phyloP scores from a whole-genome alignment of 92 coral and sea anemone genomes.

The Pocillopora meandrina region DNA sequence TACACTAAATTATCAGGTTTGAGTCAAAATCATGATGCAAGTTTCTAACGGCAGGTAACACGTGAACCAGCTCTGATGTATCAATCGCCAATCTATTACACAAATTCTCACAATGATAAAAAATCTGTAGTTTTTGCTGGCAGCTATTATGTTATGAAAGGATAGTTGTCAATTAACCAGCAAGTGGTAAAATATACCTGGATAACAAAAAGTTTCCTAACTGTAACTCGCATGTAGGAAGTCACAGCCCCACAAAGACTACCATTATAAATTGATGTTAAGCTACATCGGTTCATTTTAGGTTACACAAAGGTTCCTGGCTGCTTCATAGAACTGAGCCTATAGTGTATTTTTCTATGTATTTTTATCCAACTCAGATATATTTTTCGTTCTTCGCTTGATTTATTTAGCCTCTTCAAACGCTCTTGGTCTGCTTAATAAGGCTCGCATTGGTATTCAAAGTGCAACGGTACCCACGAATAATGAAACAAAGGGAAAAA shows the following conservation, averaged over 20 bases:
- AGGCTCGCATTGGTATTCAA: constrained; percentile 6
- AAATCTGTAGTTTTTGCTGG: no score
- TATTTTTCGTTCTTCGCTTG: neutral
- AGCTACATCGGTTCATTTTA: neutral
- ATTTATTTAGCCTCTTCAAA: constrained; percentile 15
- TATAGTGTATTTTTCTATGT: neutral
- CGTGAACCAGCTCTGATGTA: no score
- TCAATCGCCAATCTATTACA: no score
- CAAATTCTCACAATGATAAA: no score
- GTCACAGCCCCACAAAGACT: no score
- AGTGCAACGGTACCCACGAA: neutral
- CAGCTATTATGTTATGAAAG: no score
- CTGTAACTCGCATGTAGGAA: no score
- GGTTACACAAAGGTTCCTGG: neutral
- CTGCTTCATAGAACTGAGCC: neutral
- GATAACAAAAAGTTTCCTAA: no score
- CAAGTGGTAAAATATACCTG: no score
- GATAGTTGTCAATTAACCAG: no score
- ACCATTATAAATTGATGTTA: no score
- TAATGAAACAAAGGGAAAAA: neutral
- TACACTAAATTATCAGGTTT: neutral
- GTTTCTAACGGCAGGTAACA: neutral
- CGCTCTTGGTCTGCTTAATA: constrained; percentile 1
- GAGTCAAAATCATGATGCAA: neutral
- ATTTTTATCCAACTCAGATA: neutral